Base-by-base conservation (phyloP, 2,888 invertebrate species). In the Caenorhabditis sp. region DNA sequence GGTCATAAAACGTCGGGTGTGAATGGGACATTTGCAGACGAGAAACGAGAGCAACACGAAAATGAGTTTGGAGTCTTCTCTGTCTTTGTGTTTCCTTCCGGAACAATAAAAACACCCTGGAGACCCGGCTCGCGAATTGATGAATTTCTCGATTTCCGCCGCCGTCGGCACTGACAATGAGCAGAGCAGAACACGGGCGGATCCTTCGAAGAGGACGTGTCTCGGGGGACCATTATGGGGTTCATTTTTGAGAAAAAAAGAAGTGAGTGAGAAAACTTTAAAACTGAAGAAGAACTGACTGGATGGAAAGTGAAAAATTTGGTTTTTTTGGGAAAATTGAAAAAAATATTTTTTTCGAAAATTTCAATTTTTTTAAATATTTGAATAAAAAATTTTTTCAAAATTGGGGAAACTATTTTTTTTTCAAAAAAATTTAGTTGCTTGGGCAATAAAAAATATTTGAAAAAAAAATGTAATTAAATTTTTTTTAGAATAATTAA, bases 91-190 rank as follows among this genome's bases (percentile, higher is more conserved):
- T 47, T n/a, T 47, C n/a, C 18, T 47, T 47, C 28, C 35, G 18
- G 32, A 62, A 62, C 78, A 65, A 58, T 70, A 70, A 78, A 62
- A 69, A 70, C 69, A 64, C 69, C 50, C 70, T 40, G 35, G 64
- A 58, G 78, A 69, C 37, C 18, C 4, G 20, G 11, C 28, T 58
- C 61, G 32, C 5, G 9, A 32, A 32, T 61, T 76, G 76, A 76
- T 76, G 76, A 76, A 67, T 76, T 76, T 76, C n/a, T n/a, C n/a
- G n/a, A n/a, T n/a, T n/a, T n/a, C n/a, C n/a, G n/a, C n/a, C n/a
- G n/a, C 61, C 50, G 51, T 37, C 35, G 9, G 40, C 35, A 22
- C 58, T n/a, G n/a, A 58, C n/a, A 37, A 44, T n/a, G n/a, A n/a
- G n/a, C n/a, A n/a, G n/a, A n/a, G n/a, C 1, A 60, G 37, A 61